Conservation (phyloP, 2,797 vertebrate genomes). For the Paguma larvata region DNA sequence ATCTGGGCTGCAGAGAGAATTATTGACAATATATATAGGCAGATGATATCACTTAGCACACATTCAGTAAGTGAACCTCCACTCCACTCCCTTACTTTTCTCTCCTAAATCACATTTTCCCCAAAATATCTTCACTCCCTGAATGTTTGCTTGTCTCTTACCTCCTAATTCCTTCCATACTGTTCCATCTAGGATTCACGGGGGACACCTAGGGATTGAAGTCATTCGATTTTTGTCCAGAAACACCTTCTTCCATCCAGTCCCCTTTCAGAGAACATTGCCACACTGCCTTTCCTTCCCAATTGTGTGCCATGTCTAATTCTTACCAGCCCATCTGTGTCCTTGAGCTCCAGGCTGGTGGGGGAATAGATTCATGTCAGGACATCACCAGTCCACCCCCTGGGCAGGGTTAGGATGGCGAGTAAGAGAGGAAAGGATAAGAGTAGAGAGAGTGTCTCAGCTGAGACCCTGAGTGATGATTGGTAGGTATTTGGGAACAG, state of each 20-base stretch:
- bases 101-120: background rate
- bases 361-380: background rate
- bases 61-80: background rate
- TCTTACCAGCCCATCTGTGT: background rate
- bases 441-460: conserved; percentile 77
- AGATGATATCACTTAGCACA: background rate
- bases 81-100: background rate
- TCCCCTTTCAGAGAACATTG: background rate
- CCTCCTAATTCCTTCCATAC: background rate
- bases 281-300: too few relatives aligned
- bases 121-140: background rate
- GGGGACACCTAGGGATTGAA: background rate
- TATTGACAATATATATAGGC: background rate
- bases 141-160: background rate
- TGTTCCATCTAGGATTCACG: background rate
- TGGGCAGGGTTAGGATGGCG: conserved; percentile 86
- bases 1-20: background rate
- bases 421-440: conserved; percentile 88
- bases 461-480: background rate
- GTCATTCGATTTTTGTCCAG: background rate
- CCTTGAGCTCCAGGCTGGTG: background rate
- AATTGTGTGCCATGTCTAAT: background rate
- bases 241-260: background rate
- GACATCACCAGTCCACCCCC: background rate
- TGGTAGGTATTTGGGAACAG: background rate